A percentile compares a stretch with the other conserved stretches of the same genome.
Conservation (phyloP, 92 coral and sea anemone species). For the Muricea muricata region DNA sequence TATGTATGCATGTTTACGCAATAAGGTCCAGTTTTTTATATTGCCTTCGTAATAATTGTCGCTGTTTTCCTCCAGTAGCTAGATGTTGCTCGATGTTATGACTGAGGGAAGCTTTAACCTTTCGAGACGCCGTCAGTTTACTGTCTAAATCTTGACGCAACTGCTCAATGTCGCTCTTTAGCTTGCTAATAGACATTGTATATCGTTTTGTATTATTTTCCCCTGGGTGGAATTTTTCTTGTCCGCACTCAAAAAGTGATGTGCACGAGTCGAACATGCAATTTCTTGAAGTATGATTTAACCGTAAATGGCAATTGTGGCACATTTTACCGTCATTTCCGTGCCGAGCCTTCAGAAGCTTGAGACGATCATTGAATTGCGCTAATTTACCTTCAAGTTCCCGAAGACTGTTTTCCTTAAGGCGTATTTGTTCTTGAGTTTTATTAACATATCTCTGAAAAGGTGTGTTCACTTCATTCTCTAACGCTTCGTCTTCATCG, state of each 20-base stretch:
- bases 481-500: background rate
- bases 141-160: background rate
- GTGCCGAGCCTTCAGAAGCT: background rate
- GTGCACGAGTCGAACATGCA: background rate
- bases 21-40: background rate
- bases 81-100: background rate
- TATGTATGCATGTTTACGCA: background rate
- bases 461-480: background rate
- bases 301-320: background rate
- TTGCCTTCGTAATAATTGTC: background rate
- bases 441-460: background rate
- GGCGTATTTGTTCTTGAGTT: background rate
- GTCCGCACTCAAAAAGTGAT: background rate
- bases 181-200: background rate
- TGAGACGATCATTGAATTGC: background rate
- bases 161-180: background rate
- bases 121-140: background rate
- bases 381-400: background rate
- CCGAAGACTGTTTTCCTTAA: background rate
- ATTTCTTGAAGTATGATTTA: background rate
- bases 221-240: background rate
- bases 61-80: background rate
- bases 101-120: background rate
- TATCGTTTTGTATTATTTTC: background rate
- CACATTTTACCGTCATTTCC: background rate